Evolutionary conservation across 2,888 invertebrate species (phyloP).

Genomic region (Mellilla xanthometata): DNA sequence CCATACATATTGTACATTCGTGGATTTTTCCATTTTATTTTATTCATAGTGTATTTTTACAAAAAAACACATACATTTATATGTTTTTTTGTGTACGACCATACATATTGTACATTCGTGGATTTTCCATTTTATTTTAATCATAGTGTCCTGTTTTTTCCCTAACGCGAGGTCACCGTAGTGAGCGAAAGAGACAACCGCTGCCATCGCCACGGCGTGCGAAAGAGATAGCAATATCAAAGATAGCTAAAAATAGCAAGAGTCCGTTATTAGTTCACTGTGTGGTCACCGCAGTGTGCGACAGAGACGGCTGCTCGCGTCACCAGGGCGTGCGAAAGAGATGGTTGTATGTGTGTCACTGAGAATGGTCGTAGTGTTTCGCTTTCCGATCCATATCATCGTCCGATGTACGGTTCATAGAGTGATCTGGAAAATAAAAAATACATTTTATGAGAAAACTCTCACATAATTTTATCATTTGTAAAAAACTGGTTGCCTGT

Average conservation of each 20-base stretch:
- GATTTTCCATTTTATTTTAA: constrained; percentile 9
- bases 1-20: constrained; percentile 3
- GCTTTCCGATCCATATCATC: constrained; percentile 76
- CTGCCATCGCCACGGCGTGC: not conserved
- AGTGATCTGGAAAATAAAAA: constrained; percentile 53
- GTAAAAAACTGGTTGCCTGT: too few species aligned
- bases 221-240: not conserved
- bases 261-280: too few species aligned
- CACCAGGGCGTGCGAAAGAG: constrained; percentile 9
- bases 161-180: not conserved
- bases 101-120: constrained; percentile 4
- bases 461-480: too few species aligned
- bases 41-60: too few species aligned
- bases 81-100: constrained; percentile 14
- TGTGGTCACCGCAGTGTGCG: not conserved
- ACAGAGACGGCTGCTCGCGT: constrained; percentile 3
- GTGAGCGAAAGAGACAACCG: too few species aligned
- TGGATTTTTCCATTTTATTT: too few species aligned
- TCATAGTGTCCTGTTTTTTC: constrained; percentile 7
- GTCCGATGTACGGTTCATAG: constrained; percentile 71
- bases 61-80: not conserved
- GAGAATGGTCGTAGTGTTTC: constrained; percentile 72
- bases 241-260: too few species aligned
- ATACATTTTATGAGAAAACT: too few species aligned
- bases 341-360: constrained; percentile 44